Base-by-base conservation (phyloP, 2,797 vertebrate genomes). In the Gymnoscopelus braueri region DNA sequence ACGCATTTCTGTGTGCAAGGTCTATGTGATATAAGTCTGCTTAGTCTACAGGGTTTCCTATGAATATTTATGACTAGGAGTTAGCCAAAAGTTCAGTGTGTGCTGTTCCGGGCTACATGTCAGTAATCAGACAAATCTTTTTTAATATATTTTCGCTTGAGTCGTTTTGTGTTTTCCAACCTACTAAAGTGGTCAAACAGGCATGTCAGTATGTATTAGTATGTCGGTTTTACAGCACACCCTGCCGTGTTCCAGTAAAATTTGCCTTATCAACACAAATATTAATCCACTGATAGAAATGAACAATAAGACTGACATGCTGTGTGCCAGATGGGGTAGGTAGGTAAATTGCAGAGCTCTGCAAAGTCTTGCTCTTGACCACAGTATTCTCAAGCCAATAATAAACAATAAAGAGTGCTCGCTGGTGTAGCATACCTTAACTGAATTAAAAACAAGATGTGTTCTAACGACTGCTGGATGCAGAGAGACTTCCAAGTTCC, bases 291-390 rank as follows among this genome's bases (percentile, higher is more conserved):
- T 59, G 2, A 29, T 50, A 48, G 7, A 19, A 32, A n/a, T 32
- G 1, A 19, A 63, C 13, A 14, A 39, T 56, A 57, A 65, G 11
- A 71, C 53, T 53, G 11, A 39, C 44, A 3, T 2, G 14, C 62
- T 47, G 0, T 6, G 11, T 1, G 24, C 54, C 65, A 24, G 54
- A 50, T 69, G 54, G 13, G 24, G 19, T 71, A 2, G 0, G 32
- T 35, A 35, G 32, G 4, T 35, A 35, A 35, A 35, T 35, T 2
- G 32, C 32, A 35, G 32, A 35, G 32, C 32, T 35, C 32, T 35
- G 5, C 32, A 35, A 71, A 62, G 68, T 61, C 35, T 60, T 60
- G 72, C 69, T 68, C 35, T 49, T 50, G 6, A 15, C 15, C 2
- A 24, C 5, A 1, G 60, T 54, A 52, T 1, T 24, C 9, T 7